Evolutionary conservation across 2,797 vertebrate species (phyloP), one percentile per base, ranked within the genome.

Genomic region (Argyrosomus regius): DNA sequence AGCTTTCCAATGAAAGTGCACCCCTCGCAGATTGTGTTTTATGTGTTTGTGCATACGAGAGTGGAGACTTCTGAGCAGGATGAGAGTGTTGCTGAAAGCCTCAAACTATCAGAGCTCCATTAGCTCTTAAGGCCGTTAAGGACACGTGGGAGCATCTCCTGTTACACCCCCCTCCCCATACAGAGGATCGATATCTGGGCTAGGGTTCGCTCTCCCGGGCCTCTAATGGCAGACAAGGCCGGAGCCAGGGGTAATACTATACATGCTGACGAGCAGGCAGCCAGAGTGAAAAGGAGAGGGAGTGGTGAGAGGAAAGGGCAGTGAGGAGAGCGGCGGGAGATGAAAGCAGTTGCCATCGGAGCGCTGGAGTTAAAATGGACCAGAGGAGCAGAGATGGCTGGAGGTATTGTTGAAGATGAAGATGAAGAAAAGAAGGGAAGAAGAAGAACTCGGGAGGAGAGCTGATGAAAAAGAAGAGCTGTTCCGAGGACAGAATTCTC

Each of bases 171-270:
- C 95, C 95, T 39, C 93, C 77, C 95, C 96, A 97, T 96, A 95
- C 94, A 93, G 90, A 94, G 94, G 96, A 99, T 99, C 98, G 95
- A 99, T 99, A 98, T 96, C 93, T 95, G 95, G 96, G 96, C 95
- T 97, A 94, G 96, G 94, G 96, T 98, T 98, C 94, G 95, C 95
- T 98, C 98, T 98, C 97, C 88, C 80, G 96, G 96, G 97, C 95
- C 95, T 93, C 96, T 98, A 99, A 99, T 98, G 97, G 97, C 96
- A 96, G 96, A 95, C 96, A 91, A 95, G 95, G 94, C 95, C 95
- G 95, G 96, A 97, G 97, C 95, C 95, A 92, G 74, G 94, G 95
- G 97, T 98, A 98, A 99, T 95, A 96, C 96, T 97, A 98, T 96
- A 97, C 96, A 94, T 94, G 96, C 92, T 96, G 97, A 98, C 96